Evolutionary conservation across 2,113 vertebrate genomes (phyloP), one percentile per base, ranked within the genome.

Genomic region (Amphilophus citrinellus): DNA sequence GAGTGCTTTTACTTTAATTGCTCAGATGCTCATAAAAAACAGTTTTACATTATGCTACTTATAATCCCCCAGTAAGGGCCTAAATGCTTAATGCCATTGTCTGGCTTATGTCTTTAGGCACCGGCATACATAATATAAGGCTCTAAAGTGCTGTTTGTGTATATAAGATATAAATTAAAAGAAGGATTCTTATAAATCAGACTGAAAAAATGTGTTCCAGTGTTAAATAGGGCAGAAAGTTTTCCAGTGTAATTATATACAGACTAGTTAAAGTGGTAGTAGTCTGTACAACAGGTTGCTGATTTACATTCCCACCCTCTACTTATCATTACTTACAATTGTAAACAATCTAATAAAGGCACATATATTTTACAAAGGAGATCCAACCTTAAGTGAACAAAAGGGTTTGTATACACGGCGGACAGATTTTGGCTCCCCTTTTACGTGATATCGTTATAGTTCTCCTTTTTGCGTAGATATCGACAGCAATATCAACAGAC

Each of bases 391-490:
- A 50, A 15, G 71, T 63, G 27, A 73, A 73, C 76, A 76, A 7
- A 73, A 59, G 3, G 44, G 57, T 80, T 76, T 71, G 10, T 20
- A 24, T 53, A 8, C 10, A n/a, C 44, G 37, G 83, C 82, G 62
- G 88, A 71, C 53, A 57, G 63, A 80, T 73, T 24, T 35, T 6
- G 13, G 44, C 81, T 77, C 24, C 73, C 42, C 44, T 35, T 35
- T 42, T 53, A 20, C 27, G 4, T 58, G 32, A 59, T 61, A 59
- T 78, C 88, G 62, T 79, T 53, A 11, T 24, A 14, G 10, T 56
- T 73, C 11, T 50, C 76, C 84, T 88, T 6, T 71, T 50, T 85
- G 4, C n/a, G 62, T 18, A 53, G 20, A 85, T 76, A 89, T 80
- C 42, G 14, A 59, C 7, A 39, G 35, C 77, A 75, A 76, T 39